Evolutionary conservation across 2,797 vertebrate species (phyloP).

Genomic region (Gymnoscopelus braueri): DNA sequence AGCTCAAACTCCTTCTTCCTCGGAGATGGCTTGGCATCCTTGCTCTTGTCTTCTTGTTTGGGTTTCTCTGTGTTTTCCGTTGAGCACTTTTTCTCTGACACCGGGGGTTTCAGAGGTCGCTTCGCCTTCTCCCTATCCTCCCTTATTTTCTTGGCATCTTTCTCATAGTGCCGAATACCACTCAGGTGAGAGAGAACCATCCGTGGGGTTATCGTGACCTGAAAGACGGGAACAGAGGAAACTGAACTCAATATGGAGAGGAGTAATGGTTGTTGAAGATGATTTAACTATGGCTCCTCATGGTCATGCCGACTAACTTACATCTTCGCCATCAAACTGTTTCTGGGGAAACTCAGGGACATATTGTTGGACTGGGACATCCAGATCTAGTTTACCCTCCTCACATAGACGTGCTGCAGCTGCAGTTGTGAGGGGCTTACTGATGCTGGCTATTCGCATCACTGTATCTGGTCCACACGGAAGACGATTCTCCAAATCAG

Average conservation of each 20-base stretch:
- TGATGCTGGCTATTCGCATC: constrained; percentile 97
- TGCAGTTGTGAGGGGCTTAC: constrained; percentile 93
- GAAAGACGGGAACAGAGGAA: constrained; percentile 38
- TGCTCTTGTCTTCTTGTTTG: constrained; percentile 64
- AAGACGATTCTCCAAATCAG: constrained; percentile 94
- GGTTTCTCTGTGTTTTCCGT: constrained; percentile 57
- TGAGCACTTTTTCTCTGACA: constrained; percentile 69
- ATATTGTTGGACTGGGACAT: constrained; percentile 92
- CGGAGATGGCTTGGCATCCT: constrained; percentile 66
- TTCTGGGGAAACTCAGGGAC: constrained; percentile 97
- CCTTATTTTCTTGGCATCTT: constrained; percentile 89
- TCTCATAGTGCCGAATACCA: constrained; percentile 98
- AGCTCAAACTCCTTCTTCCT: constrained; percentile 90
- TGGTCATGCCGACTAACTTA: constrained; percentile 65
- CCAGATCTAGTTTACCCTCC: constrained; percentile 91
- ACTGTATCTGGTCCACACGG: constrained; percentile 88
- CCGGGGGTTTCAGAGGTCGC: constrained; percentile 73
- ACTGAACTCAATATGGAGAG: background rate
- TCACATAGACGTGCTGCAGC: constrained; percentile 93
- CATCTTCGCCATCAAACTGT: constrained; percentile 90
- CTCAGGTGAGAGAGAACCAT: constrained; percentile 94
- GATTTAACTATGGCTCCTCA: background rate
- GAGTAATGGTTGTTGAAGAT: background rate
- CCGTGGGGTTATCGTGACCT: constrained; percentile 93
- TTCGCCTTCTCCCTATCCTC: constrained; percentile 87